phyloP scores from a whole-genome alignment of 1,140 invertebrate species.

The Drosophila ohnishii region DNA sequence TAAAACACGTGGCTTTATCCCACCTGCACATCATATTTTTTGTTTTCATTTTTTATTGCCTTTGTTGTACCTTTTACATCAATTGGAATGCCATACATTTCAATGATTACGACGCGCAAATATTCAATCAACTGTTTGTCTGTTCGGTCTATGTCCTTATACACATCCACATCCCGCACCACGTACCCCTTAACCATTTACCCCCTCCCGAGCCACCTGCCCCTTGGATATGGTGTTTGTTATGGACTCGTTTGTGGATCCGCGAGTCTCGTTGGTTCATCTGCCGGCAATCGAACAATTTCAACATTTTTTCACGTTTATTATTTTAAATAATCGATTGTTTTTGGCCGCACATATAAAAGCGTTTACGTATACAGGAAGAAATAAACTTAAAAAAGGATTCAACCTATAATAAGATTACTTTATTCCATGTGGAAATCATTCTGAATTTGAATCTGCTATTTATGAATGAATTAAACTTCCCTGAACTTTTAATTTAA shows the following conservation, averaged over 20 bases:
- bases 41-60: constrained; percentile 29
- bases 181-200: not conserved
- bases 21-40: constrained; percentile 1
- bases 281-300: constrained; percentile 41
- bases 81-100: constrained; percentile 57
- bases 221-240: constrained; percentile 19
- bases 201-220: constrained; percentile 1
- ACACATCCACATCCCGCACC: not conserved
- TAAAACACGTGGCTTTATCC: constrained; percentile 43
- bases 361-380: constrained; percentile 9
- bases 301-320: constrained; percentile 44
- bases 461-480: not conserved
- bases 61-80: constrained; percentile 43
- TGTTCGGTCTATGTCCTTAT: constrained; percentile 20
- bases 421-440: not conserved
- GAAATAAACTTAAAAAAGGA: not conserved
- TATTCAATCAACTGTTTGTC: constrained; percentile 55
- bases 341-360: constrained; percentile 25
- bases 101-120: constrained; percentile 51
- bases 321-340: constrained; percentile 59
- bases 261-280: constrained; percentile 28
- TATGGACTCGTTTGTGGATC: constrained; percentile 25
- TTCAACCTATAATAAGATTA: not conserved
- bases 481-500: not conserved
- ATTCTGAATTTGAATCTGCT: not conserved